A percentile compares a stretch with the other conserved stretches of the same genome.
phyloP scores from a whole-genome alignment of 2,113 vertebrate species.

The Vireo altiloquus region DNA sequence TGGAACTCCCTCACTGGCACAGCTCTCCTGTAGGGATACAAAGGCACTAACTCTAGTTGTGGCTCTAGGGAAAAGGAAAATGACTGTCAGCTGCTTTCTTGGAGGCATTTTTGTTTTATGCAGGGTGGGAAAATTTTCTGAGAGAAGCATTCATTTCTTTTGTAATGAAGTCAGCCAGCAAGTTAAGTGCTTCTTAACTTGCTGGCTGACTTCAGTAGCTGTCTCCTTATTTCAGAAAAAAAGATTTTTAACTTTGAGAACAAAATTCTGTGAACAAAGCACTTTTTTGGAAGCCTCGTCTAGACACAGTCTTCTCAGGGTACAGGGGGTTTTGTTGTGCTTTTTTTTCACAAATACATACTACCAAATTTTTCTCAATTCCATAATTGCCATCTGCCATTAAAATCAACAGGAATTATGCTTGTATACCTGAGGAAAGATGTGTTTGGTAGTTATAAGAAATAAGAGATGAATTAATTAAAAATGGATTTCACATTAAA shows the following conservation, averaged over 20 bases:
- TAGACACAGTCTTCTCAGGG: neutral
- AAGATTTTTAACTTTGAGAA: neutral
- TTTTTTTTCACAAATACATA: neutral
- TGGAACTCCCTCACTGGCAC: neutral
- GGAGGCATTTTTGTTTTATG: neutral
- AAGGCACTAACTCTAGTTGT: neutral
- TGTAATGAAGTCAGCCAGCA: neutral
- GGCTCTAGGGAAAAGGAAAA: neutral
- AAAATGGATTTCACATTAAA: slow-evolving; percentile 29
- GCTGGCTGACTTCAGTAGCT: no score
- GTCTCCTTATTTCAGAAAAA: neutral
- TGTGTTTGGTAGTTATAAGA: neutral
- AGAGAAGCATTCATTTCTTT: neutral
- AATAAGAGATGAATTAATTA: neutral
- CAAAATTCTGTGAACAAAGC: neutral
- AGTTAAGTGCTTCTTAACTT: neutral
- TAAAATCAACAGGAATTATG: neutral
- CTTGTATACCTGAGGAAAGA: neutral
- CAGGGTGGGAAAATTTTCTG: neutral
- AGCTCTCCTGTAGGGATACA: neutral
- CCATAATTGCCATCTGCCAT: neutral
- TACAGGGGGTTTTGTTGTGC: neutral
- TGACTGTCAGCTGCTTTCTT: neutral
- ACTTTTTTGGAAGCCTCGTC: neutral
- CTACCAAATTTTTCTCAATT: neutral